Evolutionary conservation across 23 tunicate species (phyloP).

Genomic region (Halocynthia roretzi): DNA sequence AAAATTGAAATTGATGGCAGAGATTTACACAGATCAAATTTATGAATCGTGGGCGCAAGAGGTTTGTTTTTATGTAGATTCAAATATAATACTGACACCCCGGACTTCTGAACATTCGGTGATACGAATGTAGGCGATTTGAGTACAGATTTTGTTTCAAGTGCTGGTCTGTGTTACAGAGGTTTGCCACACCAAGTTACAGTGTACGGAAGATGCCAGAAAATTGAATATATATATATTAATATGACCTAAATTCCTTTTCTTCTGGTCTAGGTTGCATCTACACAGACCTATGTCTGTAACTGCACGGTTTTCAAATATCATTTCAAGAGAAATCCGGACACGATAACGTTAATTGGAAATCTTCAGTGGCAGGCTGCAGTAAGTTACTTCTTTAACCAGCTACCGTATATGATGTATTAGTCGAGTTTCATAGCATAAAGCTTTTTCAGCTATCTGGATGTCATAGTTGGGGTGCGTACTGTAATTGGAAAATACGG

Average conservation of each 20-base stretch:
- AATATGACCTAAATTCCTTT: background rate
- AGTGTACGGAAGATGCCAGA: too few relatives aligned
- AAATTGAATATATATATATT: too few relatives aligned
- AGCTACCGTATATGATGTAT: too few relatives aligned
- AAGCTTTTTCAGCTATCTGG: too few relatives aligned
- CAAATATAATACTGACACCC: background rate
- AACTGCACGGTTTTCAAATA: constrained; percentile 27
- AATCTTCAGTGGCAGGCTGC: too few relatives aligned
- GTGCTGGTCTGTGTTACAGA: background rate
- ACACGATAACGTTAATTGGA: too few relatives aligned
- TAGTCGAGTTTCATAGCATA: too few relatives aligned
- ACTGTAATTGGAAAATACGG: too few relatives aligned
- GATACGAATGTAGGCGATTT: background rate
- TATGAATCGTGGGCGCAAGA: constrained; percentile 72
- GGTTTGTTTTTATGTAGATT: constrained; percentile 16
- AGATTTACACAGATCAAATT: constrained; percentile 34
- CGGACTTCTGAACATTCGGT: background rate
- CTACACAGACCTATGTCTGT: background rate
- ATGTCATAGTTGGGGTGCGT: too few relatives aligned
- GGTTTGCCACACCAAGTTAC: too few relatives aligned
- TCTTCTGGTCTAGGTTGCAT: constrained; percentile 1
- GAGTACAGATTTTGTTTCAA: background rate
- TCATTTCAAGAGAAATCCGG: constrained; percentile 10
- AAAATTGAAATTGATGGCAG: background rate
- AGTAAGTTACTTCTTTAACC: too few relatives aligned